Conservation (phyloP, 2,113 vertebrate genomes). For the Xerus inauris region DNA sequence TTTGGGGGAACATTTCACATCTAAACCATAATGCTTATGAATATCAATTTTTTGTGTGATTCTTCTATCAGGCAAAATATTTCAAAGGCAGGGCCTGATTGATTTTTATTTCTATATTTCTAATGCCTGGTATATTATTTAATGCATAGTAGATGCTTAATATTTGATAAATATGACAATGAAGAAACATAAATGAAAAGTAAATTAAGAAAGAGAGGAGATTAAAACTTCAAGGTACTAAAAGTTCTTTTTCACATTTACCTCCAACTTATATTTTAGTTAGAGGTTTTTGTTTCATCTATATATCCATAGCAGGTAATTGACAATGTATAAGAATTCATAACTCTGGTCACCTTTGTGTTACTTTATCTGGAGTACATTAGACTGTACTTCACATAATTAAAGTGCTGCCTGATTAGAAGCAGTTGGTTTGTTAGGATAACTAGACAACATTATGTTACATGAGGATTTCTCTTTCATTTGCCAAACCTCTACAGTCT, state of each 20-base stretch:
- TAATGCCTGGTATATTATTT: neutral
- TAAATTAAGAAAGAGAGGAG: constrained; percentile 18
- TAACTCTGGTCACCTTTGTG: neutral
- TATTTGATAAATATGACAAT: constrained; percentile 30
- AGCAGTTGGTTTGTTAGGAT: neutral
- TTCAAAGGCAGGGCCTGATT: neutral
- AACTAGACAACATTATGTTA: neutral
- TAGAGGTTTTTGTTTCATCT: neutral
- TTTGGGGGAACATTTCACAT: too few relatives aligned
- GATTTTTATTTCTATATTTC: neutral
- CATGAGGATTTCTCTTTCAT: constrained; percentile 16
- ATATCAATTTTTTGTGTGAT: neutral
- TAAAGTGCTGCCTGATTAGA: neutral
- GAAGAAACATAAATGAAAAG: neutral
- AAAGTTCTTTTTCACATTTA: constrained; percentile 11
- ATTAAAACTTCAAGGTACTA: constrained; percentile 27
- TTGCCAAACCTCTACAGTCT: constrained; percentile 30
- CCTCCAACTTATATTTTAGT: constrained; percentile 27
- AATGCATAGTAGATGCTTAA: neutral
- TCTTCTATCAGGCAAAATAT: constrained; percentile 35
- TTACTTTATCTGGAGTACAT: constrained; percentile 8
- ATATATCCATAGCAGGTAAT: neutral
- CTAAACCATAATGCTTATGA: neutral
- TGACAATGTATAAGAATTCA: neutral
- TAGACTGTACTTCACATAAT: neutral